These are phyloP conservation scores for Oryzias sinensis DNA, from an alignment of 2,797 vertebrate genomes.

Conservation along the genomic window DNA sequence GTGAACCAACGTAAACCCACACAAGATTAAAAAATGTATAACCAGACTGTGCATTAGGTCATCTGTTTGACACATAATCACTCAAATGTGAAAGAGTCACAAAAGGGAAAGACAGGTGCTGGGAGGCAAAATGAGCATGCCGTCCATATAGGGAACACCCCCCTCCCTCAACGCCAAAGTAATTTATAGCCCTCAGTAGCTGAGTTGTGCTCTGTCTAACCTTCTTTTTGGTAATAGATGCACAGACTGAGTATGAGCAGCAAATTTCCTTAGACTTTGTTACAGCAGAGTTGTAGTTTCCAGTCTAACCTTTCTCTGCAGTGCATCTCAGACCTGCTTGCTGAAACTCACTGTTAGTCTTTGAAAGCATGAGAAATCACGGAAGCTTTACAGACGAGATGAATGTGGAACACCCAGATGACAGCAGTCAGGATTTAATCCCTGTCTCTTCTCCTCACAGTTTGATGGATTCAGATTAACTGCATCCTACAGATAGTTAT, in stretches of 20 bases:
- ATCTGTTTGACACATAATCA: slow-evolving; percentile 22
- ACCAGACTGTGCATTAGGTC: slow-evolving; percentile 1
- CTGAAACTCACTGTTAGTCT: neutral
- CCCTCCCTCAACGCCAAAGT: slow-evolving; percentile 37
- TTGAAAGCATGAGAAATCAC: slow-evolving; percentile 41
- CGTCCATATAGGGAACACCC: slow-evolving; percentile 26
- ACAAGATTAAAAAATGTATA: slow-evolving; percentile 18
- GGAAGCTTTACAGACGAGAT: slow-evolving; percentile 37
- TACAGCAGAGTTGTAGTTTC: neutral
- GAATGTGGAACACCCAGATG: slow-evolving; percentile 28
- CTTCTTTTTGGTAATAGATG: neutral
- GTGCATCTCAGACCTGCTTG: slow-evolving; percentile 3
- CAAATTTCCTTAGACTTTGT: slow-evolving; percentile 9
- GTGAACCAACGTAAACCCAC: neutral
- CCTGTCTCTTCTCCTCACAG: slow-evolving; percentile 40
- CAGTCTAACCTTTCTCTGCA: neutral
- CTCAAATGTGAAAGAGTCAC: slow-evolving; percentile 22
- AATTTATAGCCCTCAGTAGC: slow-evolving; percentile 30
- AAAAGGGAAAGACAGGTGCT: slow-evolving; percentile 15
- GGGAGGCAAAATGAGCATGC: slow-evolving; percentile 17
- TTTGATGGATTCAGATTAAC: slow-evolving; percentile 52
- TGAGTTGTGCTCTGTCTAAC: neutral
- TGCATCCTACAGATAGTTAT: neutral
- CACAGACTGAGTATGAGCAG: neutral
- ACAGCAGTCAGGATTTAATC: slow-evolving; percentile 51